Evolutionary conservation across 2,113 vertebrate genomes (phyloP).

Genomic region (Leucoraja erinaceus): DNA sequence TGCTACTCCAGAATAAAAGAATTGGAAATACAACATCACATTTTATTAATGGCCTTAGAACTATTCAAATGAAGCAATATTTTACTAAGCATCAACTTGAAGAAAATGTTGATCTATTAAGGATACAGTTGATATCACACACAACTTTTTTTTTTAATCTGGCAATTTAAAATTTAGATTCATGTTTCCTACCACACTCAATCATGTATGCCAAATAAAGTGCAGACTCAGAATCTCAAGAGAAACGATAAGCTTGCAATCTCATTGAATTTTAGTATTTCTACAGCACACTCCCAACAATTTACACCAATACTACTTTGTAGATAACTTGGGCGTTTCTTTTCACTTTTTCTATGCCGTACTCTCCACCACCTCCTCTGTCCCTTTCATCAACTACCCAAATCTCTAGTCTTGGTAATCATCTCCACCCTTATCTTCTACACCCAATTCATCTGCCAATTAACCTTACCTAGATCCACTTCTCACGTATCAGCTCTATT

Average conservation of each 20-base stretch:
- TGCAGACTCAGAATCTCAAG: not conserved
- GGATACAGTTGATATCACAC: not conserved
- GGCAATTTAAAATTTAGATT: not conserved
- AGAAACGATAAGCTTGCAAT: not conserved
- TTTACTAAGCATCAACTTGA: not conserved
- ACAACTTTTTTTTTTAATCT: not conserved
- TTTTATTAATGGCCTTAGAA: not conserved
- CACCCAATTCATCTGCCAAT: too few species aligned
- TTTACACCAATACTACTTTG: not conserved
- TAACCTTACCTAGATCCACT: too few species aligned
- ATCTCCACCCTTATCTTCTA: too few species aligned
- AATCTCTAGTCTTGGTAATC: too few species aligned
- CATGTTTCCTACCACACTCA: not conserved
- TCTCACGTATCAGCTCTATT: too few species aligned
- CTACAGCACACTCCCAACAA: not conserved
- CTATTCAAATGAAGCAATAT: not conserved
- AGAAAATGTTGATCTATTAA: not conserved
- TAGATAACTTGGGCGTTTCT: too few species aligned
- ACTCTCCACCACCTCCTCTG: too few species aligned
- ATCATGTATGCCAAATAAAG: not conserved
- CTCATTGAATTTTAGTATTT: not conserved
- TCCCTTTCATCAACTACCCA: too few species aligned
- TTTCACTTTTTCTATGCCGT: too few species aligned
- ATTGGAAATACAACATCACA: not conserved
- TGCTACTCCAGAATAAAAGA: not conserved